Conservation (phyloP, 2,113 vertebrate genomes). For the Phycodurus eques region DNA sequence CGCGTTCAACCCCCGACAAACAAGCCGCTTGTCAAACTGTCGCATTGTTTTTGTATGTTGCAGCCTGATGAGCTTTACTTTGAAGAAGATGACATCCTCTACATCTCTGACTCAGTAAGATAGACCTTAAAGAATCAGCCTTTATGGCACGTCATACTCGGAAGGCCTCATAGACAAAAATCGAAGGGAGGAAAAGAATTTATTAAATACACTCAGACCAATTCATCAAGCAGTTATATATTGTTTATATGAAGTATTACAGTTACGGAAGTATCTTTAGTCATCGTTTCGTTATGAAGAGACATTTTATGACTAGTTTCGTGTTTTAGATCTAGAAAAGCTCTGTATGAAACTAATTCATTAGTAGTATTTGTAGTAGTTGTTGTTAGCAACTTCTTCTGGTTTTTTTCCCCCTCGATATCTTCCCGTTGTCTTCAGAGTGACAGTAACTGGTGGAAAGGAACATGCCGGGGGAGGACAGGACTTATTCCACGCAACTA, state of each 20-base stretch:
- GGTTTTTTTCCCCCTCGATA: not conserved
- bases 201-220: no score
- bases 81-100: constrained; percentile 97
- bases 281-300: no score
- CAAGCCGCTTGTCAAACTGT: not conserved
- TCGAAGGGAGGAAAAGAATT: no score
- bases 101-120: constrained; percentile 95
- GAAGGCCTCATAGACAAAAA: no score
- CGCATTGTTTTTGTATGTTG: constrained; percentile 30
- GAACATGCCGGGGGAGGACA: constrained; percentile 90
- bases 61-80: constrained; percentile 97
- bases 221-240: not conserved
- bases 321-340: no score
- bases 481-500: constrained; percentile 99
- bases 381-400: no score
- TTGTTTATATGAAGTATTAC: not conserved
- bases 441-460: constrained; percentile 99
- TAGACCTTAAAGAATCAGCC: not conserved
- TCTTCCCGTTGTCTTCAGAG: constrained; percentile 71
- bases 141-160: not conserved
- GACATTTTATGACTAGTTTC: no score
- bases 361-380: no score
- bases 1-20: not conserved
- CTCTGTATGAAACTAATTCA: no score
- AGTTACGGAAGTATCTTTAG: no score